Base-by-base conservation (phyloP, 2,888 invertebrate genomes). In the Pecten maximus region DNA sequence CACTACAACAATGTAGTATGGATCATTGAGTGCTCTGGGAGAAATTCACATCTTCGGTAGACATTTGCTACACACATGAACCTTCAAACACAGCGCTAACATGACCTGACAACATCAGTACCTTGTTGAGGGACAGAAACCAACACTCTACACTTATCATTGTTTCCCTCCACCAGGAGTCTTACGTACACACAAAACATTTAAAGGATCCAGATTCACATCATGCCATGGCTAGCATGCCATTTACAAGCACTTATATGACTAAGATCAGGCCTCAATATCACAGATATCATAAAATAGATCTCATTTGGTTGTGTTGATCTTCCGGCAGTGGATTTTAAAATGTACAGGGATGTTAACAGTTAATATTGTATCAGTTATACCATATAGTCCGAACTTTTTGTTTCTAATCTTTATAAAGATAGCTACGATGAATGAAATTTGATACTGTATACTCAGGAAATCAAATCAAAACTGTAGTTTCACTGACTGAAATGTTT, bases 241-340 rank as follows among this genome's bases (percentile, higher is more conserved):
- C 28, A 74, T 74, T 74, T 74, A 28, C 74, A 74, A 74, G 74
- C 74, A 74, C 74, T 74, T 74, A 6, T 74, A 74, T 74, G 74
- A 74, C 28, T 74, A 74, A 74, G 74, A 74, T 74, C 74, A 74
- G 35, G 74, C 23, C 74, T 74, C 74, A 74, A 74, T 74, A 74
- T 74, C 74, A 74, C 74, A 74, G 74, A 74, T 74, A 74, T 74
- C 60, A 60, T 60, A 74, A 74, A 74, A 74, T 35, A 23, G 35
- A 74, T 74, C 74, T 74, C 74, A 74, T 74, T 74, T 35, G 74
- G 74, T 35, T 54, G 19, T 54, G 54, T 54, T 19, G 74, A 74
- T 74, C 74, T 74, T 35, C 23, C 74, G 35, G 74, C 74, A 74
- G 74, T 74, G 74, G 74, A 74, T 28, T 74, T 28, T 74, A 35